Evolutionary conservation across 2,888 invertebrate species (phyloP).

Genomic region (Andrena trimmerana): DNA sequence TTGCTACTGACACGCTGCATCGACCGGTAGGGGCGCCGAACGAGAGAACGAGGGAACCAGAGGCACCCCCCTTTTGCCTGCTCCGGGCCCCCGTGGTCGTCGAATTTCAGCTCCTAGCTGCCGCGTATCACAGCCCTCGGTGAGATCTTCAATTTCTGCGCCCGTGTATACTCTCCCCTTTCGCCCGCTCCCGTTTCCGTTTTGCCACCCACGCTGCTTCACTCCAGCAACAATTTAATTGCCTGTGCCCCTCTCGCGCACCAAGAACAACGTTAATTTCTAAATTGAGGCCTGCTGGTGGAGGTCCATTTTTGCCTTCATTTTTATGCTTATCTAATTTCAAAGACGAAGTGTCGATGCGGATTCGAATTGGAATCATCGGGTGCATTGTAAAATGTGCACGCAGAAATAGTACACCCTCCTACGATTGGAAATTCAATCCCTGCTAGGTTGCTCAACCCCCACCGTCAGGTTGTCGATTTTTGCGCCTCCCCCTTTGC

Average conservation of each 20-base stretch:
- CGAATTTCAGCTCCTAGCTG: constrained; percentile 13
- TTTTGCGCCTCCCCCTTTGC: background rate
- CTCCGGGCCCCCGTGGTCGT: constrained; percentile 1
- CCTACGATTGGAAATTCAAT: background rate
- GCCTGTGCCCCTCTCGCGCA: background rate
- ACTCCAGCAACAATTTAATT: constrained; percentile 37
- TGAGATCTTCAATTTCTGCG: constrained; percentile 17
- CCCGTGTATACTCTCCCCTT: background rate
- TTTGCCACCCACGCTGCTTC: background rate
- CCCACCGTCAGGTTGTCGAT: background rate
- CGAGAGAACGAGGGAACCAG: background rate
- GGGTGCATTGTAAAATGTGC: too few species aligned
- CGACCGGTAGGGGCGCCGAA: background rate
- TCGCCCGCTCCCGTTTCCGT: constrained; percentile 9
- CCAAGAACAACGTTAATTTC: background rate
- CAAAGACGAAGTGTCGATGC: too few species aligned
- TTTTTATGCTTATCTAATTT: too few species aligned
- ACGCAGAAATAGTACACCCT: too few species aligned
- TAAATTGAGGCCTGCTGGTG: background rate
- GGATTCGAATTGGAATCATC: too few species aligned
- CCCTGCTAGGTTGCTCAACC: background rate
- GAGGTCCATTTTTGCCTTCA: too few species aligned
- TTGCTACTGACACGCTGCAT: constrained; percentile 58
- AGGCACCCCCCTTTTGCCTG: background rate
- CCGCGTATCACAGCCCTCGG: background rate